phyloP scores from a whole-genome alignment of 2,797 vertebrate genomes.

The Brachyrhaphis roseni region DNA sequence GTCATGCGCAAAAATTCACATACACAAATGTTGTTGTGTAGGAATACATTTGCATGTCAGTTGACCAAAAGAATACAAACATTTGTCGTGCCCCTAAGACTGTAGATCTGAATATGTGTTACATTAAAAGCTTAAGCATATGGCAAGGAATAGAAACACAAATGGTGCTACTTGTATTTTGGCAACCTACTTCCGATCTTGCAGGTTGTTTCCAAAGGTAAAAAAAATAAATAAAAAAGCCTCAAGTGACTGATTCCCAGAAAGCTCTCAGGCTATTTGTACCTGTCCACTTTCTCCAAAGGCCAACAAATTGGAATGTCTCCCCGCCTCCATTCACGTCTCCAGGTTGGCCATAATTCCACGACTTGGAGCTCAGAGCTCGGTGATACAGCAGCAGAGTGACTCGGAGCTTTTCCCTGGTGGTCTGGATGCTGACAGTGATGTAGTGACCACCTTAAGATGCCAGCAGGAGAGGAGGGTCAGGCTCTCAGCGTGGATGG shows the following conservation, averaged over 20 bases:
- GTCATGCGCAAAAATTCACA: too few relatives aligned
- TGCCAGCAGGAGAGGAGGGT: constrained; percentile 77
- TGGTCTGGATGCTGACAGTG: constrained; percentile 87
- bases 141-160: constrained; percentile 27
- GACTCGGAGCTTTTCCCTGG: constrained; percentile 82
- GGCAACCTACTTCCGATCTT: constrained; percentile 34
- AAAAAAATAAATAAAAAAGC: constrained; percentile 52
- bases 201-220: constrained; percentile 23
- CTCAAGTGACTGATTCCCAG: constrained; percentile 61
- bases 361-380: constrained; percentile 61
- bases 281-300: constrained; percentile 71
- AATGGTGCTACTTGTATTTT: constrained; percentile 31
- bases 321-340: constrained; percentile 52
- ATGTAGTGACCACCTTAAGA: constrained; percentile 86
- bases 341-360: constrained; percentile 75
- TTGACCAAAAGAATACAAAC: not conserved
- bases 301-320: constrained; percentile 74
- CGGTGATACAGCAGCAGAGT: constrained; percentile 63
- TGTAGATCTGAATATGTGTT: not conserved
- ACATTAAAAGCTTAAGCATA: not conserved
- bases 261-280: constrained; percentile 65
- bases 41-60: too few relatives aligned
- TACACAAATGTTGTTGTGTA: too few relatives aligned
- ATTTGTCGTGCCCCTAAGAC: too few relatives aligned
- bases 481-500: constrained; percentile 68